Percentiles rank a stretch among this genome's conserved stretches.
phyloP scores from a whole-genome alignment of 2,113 vertebrate species.

The Synodontis membranacea region DNA sequence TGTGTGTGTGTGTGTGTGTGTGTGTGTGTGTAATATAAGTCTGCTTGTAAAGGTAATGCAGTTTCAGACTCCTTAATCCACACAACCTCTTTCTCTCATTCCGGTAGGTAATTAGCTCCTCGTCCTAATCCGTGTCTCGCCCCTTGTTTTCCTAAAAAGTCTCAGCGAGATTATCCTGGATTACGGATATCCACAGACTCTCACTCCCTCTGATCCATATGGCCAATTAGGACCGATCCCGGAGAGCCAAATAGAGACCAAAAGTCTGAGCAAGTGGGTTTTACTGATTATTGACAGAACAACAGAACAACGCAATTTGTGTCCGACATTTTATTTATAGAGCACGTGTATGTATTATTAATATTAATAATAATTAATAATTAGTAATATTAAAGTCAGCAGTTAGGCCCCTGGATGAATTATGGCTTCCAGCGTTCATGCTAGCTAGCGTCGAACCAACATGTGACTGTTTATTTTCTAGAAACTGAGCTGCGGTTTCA shows the following conservation, averaged over 20 bases:
- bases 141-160: background rate
- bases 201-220: background rate
- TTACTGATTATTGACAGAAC: background rate
- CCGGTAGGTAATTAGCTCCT: background rate
- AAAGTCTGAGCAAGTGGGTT: background rate
- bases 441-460: background rate
- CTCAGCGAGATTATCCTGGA: background rate
- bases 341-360: no score
- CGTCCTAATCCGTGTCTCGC: background rate
- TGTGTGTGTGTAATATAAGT: background rate
- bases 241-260: background rate
- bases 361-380: no score
- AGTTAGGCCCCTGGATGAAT: no score
- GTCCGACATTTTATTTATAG: no score
- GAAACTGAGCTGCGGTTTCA: no score
- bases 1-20: conserved; percentile 48
- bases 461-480: no score
- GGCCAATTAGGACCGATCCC: background rate
- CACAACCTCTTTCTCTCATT: background rate
- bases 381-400: background rate
- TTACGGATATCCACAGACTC: conserved; percentile 1
- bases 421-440: background rate
- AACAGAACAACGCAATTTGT: background rate
- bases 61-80: background rate
- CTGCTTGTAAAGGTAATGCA: background rate